Percentiles rank a stretch among this genome's conserved stretches.
These are phyloP conservation scores for Rhimphoctona megacephalus DNA, from an alignment of 2,888 invertebrate species.

Conservation along the genomic window DNA sequence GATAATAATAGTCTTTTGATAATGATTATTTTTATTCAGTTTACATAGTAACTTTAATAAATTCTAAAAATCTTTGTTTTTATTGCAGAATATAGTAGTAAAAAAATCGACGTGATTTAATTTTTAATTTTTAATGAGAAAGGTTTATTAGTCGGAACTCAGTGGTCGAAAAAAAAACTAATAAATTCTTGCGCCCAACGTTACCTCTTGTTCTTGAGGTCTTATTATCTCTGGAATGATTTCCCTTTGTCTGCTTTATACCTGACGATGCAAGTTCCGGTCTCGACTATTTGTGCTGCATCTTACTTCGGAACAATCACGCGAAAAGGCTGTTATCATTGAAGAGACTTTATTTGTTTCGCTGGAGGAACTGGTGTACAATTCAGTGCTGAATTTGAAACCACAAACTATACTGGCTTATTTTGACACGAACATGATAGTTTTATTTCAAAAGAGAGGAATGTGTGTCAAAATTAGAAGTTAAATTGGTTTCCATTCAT, in stretches of 20 bases:
- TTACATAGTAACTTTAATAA: no score
- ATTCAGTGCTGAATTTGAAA: background rate
- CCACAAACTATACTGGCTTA: background rate
- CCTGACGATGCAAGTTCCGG: conserved; percentile 50
- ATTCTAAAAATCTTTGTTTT: no score
- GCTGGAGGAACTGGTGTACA: background rate
- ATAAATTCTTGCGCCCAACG: conserved; percentile 1
- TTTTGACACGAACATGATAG: background rate
- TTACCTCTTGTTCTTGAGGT: conserved; percentile 27
- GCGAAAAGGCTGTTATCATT: conserved; percentile 32
- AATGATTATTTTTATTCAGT: no score
- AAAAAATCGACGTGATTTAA: no score
- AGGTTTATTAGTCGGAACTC: background rate
- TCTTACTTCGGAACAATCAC: conserved; percentile 55
- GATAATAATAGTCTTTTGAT: no score
- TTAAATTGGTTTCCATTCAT: background rate
- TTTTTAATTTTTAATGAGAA: no score
- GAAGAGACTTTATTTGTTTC: conserved; percentile 35
- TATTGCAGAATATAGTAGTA: no score
- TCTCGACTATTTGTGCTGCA: conserved; percentile 33
- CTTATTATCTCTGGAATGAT: conserved; percentile 47
- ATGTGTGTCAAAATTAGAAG: background rate
- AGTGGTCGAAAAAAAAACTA: background rate
- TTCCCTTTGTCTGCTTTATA: conserved; percentile 37
- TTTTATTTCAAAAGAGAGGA: background rate